Conservation (phyloP, 2,797 vertebrate species). For the Aplochiton taeniatus region DNA sequence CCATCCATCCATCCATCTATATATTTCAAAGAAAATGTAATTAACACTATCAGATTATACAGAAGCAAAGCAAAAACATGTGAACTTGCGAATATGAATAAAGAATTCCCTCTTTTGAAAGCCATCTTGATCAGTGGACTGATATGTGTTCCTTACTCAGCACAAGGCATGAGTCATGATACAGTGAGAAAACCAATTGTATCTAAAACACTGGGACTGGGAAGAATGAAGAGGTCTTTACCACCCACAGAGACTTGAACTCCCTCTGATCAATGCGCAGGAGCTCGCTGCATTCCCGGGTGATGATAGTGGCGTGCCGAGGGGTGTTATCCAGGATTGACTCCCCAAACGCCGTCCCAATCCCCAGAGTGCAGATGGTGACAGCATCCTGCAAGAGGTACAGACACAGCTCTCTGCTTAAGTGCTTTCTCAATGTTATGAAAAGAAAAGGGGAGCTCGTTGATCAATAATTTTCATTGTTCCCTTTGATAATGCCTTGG, state of each 20-base stretch:
- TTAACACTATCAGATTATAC: too few relatives aligned
- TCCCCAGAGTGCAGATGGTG: slow-evolving; percentile 93
- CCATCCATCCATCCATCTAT: too few relatives aligned
- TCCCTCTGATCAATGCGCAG: slow-evolving; percentile 93
- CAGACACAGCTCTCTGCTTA: slow-evolving; percentile 21
- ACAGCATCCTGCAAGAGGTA: slow-evolving; percentile 85
- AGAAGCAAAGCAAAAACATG: too few relatives aligned
- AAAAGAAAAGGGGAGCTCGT: neutral
- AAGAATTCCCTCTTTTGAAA: too few relatives aligned
- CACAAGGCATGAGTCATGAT: too few relatives aligned
- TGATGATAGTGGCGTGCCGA: slow-evolving; percentile 95
- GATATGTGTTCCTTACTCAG: too few relatives aligned
- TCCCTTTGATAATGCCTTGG: slow-evolving; percentile 8
- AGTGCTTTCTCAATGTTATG: neutral
- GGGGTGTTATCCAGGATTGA: slow-evolving; percentile 97
- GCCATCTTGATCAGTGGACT: too few relatives aligned
- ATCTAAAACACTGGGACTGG: neutral
- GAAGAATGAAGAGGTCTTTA: slow-evolving; percentile 61
- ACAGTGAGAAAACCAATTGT: too few relatives aligned
- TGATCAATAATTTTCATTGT: slow-evolving; percentile 6
- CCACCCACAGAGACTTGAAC: slow-evolving; percentile 96
- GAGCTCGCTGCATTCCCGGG: slow-evolving; percentile 89
- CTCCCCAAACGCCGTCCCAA: slow-evolving; percentile 95
- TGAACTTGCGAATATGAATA: too few relatives aligned
- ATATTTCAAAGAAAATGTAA: too few relatives aligned